Evolutionary conservation across 1,140 invertebrate species (phyloP), one percentile per base, ranked within the genome.

Genomic region (Drosophila pachea): DNA sequence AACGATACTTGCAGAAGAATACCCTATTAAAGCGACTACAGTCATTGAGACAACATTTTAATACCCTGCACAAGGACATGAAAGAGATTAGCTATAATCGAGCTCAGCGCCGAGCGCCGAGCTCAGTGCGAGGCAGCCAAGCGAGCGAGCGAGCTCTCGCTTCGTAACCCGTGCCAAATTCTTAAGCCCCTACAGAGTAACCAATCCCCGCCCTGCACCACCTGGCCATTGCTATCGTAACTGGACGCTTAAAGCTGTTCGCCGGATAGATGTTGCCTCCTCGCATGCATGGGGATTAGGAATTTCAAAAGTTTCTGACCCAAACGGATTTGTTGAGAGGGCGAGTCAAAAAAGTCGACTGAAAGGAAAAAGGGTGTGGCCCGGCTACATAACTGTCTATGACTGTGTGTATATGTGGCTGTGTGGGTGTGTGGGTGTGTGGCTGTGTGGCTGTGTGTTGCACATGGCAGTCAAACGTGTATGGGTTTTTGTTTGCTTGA

Each of bases 221-320:
- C 68, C 49, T 60, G 9, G 45, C 14, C 45, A 69, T 65, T 53
- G 47, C 53, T 56, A 65, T 64, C 67, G 62, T 40, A 52, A 49
- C 69, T 53, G 65, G 22, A 58, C 59, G 76, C 64, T 72, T 78
- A 74, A 74, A 68, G 68, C 60, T 50, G 61, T 54, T 68, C 70
- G 22, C 22, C 22, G 50, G 60, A 72, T 70, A 55, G 60, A 72
- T 70, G 63, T 52, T 63, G 58, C 55, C 56, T 22, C 22, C 22
- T 68, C 49, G 53, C 63, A 66, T 73, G 65, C 69, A 79, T 53
- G 79, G 66, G 81, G 81, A 84, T 84, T 84, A 86, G 69, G 73
- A 84, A 79, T 84, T 84, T 84, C 76, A 84, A 84, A 84, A 84
- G 76, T 84, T 84, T 84, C 53, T 84, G 81, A 84, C 79, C 79